Conservation (phyloP, 2,888 invertebrate genomes). For the Cryptocephalus moraei region DNA sequence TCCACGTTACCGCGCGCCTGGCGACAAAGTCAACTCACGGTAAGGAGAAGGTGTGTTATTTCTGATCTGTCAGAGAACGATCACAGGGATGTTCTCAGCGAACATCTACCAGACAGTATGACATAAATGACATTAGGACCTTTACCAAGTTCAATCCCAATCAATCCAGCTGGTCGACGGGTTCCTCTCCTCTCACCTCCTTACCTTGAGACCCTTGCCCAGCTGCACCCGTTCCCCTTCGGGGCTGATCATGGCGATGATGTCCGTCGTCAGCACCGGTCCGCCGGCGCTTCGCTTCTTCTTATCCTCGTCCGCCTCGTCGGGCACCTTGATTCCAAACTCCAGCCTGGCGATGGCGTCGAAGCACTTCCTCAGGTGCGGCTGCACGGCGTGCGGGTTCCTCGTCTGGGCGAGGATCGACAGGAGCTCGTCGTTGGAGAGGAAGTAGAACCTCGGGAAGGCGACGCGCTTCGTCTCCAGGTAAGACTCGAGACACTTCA, state of each 20-base stretch:
- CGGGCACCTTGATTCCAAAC: conserved; percentile 51
- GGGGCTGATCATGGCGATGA: conserved; percentile 81
- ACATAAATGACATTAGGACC: no score
- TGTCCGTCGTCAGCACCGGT: conserved; percentile 64
- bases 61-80: no score
- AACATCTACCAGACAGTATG: no score
- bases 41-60: no score
- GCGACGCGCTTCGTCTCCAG: conserved; percentile 79
- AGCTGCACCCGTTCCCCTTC: conserved; percentile 75
- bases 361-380: conserved; percentile 83
- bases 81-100: no score
- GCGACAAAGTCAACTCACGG: background rate
- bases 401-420: conserved; percentile 74
- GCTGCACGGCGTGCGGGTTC: conserved; percentile 83
- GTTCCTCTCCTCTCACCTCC: no score
- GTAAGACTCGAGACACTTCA: conserved; percentile 83
- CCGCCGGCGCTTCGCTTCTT: conserved; percentile 31
- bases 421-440: conserved; percentile 81
- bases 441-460: conserved; percentile 82
- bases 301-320: conserved; percentile 33
- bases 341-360: conserved; percentile 72
- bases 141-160: no score
- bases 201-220: conserved; percentile 57
- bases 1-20: conserved; percentile 71
- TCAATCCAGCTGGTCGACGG: no score